Conservation (phyloP, 2,888 invertebrate genomes). For the Tolmerus cingulatus region DNA sequence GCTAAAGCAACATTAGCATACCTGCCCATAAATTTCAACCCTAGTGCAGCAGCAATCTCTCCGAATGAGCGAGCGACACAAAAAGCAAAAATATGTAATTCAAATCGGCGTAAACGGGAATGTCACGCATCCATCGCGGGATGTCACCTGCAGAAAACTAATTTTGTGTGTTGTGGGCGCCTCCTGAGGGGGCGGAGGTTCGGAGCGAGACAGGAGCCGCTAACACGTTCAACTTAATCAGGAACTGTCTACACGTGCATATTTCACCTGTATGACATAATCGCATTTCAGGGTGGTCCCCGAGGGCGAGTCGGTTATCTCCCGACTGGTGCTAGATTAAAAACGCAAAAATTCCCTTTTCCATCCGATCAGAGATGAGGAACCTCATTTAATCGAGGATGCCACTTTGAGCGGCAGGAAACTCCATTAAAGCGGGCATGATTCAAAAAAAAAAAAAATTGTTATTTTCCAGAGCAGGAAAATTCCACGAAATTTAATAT, state of each 20-base stretch:
- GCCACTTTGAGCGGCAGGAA: not conserved
- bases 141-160: not conserved
- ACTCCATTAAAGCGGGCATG: not conserved
- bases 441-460: not conserved
- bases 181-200: not conserved
- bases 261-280: not conserved
- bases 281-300: not conserved
- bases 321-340: not conserved
- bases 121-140: not conserved
- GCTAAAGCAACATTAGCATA: not conserved
- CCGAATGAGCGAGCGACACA: not conserved
- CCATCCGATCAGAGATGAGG: not conserved
- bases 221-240: not conserved
- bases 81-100: not conserved
- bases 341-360: not conserved
- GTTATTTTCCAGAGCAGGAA: not conserved
- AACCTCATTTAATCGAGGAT: not conserved
- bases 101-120: not conserved
- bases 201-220: not conserved
- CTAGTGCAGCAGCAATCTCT: not conserved
- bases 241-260: not conserved
- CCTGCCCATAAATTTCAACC: not conserved
- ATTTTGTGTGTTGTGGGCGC: not conserved
- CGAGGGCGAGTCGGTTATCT: not conserved
- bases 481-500: slow-evolving; percentile 9